These are phyloP conservation scores for Tichodroma muraria DNA, from an alignment of 2,113 vertebrate genomes.

Conservation along the genomic window DNA sequence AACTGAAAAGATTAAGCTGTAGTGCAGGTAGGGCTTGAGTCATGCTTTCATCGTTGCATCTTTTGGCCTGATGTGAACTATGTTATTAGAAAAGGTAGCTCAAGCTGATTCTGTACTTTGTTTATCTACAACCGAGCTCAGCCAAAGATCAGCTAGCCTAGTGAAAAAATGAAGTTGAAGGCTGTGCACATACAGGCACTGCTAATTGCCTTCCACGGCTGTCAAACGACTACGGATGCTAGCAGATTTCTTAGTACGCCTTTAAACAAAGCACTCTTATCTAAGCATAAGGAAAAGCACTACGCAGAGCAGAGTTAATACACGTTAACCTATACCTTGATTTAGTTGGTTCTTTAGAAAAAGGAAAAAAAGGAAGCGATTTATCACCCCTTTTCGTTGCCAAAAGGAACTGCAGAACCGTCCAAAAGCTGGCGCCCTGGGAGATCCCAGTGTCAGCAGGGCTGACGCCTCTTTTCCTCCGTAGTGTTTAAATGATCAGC, in stretches of 20 bases:
- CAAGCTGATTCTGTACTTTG: not conserved
- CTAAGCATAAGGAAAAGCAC: not conserved
- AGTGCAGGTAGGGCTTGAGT: constrained; percentile 8
- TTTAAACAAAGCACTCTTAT: constrained; percentile 43
- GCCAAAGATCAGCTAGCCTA: not conserved
- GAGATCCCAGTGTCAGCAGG: not conserved
- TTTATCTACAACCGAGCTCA: constrained; percentile 10
- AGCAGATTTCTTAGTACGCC: not conserved
- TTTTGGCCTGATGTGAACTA: constrained; percentile 6
- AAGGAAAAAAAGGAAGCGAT: not conserved
- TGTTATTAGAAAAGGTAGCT: constrained; percentile 19
- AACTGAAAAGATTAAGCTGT: constrained; percentile 42
- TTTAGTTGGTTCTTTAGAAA: not conserved
- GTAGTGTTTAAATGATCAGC: not conserved
- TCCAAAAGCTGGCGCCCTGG: not conserved
- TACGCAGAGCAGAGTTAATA: not conserved
- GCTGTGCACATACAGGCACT: not conserved
- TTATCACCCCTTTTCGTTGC: not conserved
- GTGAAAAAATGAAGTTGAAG: not conserved
- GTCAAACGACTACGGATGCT: not conserved
- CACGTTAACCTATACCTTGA: not conserved
- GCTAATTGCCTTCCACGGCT: not conserved
- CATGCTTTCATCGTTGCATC: not conserved
- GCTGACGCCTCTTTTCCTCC: not conserved
- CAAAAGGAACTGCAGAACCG: not conserved